Base-by-base conservation (phyloP, 2,888 invertebrate genomes). In the Ditula angustiorana region DNA sequence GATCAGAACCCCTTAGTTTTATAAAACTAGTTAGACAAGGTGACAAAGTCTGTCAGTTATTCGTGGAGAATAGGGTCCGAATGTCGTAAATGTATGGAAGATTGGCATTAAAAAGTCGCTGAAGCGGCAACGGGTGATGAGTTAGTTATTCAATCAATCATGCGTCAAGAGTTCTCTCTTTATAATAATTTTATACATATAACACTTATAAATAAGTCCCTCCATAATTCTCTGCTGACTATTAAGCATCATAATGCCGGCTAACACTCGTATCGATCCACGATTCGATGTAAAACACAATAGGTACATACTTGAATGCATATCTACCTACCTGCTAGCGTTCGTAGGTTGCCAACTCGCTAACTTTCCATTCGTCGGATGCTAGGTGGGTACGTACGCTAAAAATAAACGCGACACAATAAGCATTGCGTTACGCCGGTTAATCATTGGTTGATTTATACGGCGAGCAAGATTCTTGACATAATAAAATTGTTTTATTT, bases 291-390 rank as follows among this genome's bases (percentile, higher is more conserved):
- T 59, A 33, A 53, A 53, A 60, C 57, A 66, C 66, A 67, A 61
- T 66, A 66, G 37, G 58, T 49, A 69, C 67, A 47, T 62, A 72
- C 66, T 69, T 62, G 61, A 58, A 67, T 57, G 68, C 68, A 62
- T 70, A 69, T 69, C 66, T 71, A 37, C 71, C 69, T 73, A 74
- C 69, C 66, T 72, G 74, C 70, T 72, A 72, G 71, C 71, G 76
- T 79, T 76, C 76, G 79, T 80, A 82, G 78, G 81, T 86, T 87
- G 86, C 87, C 86, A 87, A 83, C 82, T 83, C 84, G 85, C 83
- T 86, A 83, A 87, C 90, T 90, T 90, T 90, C 89, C 88, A 90
- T 86, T 90, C 83, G 86, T 80, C 77, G 82, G 80, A 80, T 81
- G 81, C 79, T 60, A 61, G 76, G 73, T 82, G 79, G 74, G 74